phyloP scores from a whole-genome alignment of 1,140 invertebrate species.

The Caligus rogercresseyi region DNA sequence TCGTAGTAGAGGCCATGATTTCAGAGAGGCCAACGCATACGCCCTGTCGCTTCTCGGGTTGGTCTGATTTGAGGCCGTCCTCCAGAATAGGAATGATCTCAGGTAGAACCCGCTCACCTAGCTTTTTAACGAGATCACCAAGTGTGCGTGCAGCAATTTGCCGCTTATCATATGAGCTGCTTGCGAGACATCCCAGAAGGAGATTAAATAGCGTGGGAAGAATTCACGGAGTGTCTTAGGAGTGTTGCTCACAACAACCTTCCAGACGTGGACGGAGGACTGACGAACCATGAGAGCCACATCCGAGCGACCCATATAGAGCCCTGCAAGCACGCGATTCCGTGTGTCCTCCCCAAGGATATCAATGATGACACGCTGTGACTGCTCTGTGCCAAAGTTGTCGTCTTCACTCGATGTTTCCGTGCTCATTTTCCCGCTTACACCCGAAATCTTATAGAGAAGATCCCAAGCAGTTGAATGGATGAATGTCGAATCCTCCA shows the following conservation, averaged over 20 bases:
- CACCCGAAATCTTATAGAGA: conserved; percentile 87
- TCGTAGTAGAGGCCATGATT: conserved; percentile 89
- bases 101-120: conserved; percentile 89
- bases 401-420: conserved; percentile 95
- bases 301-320: conserved; percentile 76
- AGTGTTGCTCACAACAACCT: conserved; percentile 35
- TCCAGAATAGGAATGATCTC: conserved; percentile 97
- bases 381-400: conserved; percentile 95
- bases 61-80: conserved; percentile 68
- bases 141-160: conserved; percentile 87
- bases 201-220: conserved; percentile 81
- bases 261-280: conserved; percentile 93
- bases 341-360: conserved; percentile 69
- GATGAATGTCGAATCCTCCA: conserved; percentile 94
- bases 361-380: conserved; percentile 42
- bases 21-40: conserved; percentile 95
- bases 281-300: conserved; percentile 90
- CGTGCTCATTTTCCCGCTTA: conserved; percentile 96
- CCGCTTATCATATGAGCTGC: conserved; percentile 83
- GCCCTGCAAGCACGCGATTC: conserved; percentile 77
- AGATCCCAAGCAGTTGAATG: conserved; percentile 80
- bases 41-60: conserved; percentile 82
- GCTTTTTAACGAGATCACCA: conserved; percentile 88
- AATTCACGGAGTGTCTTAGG: conserved; percentile 66
- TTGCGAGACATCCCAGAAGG: conserved; percentile 76